phyloP scores from a whole-genome alignment of 2,888 invertebrate species.

The Stenchaetothrips biformis region DNA sequence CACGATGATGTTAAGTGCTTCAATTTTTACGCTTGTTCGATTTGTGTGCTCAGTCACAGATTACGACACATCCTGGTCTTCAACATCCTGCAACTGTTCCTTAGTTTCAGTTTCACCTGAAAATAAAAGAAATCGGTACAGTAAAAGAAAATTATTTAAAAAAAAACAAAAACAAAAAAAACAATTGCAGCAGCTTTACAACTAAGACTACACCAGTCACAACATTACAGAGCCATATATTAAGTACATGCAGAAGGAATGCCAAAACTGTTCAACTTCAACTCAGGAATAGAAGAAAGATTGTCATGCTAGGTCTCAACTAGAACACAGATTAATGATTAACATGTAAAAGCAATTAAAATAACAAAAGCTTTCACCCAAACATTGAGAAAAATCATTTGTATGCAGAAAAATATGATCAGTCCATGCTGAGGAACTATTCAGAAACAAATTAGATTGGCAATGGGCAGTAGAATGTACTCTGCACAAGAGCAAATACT shows the following conservation, averaged over 20 bases:
- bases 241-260: background rate
- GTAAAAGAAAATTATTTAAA: slow-evolving; percentile 28
- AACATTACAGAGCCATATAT: background rate
- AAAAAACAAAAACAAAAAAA: background rate
- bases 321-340: background rate
- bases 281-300: background rate
- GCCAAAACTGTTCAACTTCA: slow-evolving; percentile 22
- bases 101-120: slow-evolving; percentile 84
- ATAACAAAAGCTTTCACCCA: background rate
- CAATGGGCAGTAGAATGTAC: background rate
- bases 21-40: slow-evolving; percentile 1
- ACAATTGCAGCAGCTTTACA: slow-evolving; percentile 10
- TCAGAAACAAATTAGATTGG: too few species aligned
- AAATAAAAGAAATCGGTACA: slow-evolving; percentile 41
- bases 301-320: slow-evolving; percentile 11
- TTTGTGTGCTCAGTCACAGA: slow-evolving; percentile 29
- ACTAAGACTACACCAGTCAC: background rate
- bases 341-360: background rate
- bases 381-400: background rate
- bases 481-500: background rate
- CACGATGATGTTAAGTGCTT: slow-evolving; percentile 21
- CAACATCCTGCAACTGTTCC: slow-evolving; percentile 86
- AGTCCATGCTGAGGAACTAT: background rate
- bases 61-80: slow-evolving; percentile 96
- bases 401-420: background rate